Evolutionary conservation across 2,113 vertebrate species (phyloP), one percentile per base, ranked within the genome.

Genomic region (Octodon degus): DNA sequence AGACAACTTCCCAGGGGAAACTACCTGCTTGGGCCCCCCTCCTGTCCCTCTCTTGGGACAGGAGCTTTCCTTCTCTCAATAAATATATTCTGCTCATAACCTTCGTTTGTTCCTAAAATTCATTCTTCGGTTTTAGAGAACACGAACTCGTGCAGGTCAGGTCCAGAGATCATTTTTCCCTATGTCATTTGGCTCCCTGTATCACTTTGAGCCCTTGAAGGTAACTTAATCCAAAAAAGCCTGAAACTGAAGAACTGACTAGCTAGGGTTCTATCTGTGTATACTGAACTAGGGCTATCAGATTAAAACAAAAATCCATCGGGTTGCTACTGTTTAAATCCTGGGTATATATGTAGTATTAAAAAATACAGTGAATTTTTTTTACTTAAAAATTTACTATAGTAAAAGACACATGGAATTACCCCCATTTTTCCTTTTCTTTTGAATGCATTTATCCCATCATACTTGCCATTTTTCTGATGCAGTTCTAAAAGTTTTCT

Each of bases 231-330:
- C 60, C 60, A 70, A 67, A 95, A 95, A 93, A 74, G 34, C 10
- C 11, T 47, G n/a, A 91, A 94, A 92, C 34, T 81, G 34, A 86
- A 62, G 63, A 63, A 60, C 37, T 40, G 37, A 60, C 65, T 67
- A 87, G 90, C 62, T 87, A 79, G 84, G 76, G 34, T 81, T 89
- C 76, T 81, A 86, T 82, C 34, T 89, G 30, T 74, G 50, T 55
- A 16, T 68, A 55, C 60, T 19, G 37, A 94, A 37, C 34, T 37
- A 40, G 34, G 47, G 40, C 47, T 89, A 92, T 34, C 40, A 89
- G 24, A 55, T 67, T 92, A 81, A 92, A 27, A 95, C 4, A 43
- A 47, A 89, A 37, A 43, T 92, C 60, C 67, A 62, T 20, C 34
- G 67, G 34, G 32, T 37, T 85, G 68, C 43, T 91, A 83, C 60